A percentile compares a stretch with the other conserved stretches of the same genome.
These are phyloP conservation scores for Chelonus formosanus DNA, from an alignment of 2,888 invertebrate species.

Conservation along the genomic window DNA sequence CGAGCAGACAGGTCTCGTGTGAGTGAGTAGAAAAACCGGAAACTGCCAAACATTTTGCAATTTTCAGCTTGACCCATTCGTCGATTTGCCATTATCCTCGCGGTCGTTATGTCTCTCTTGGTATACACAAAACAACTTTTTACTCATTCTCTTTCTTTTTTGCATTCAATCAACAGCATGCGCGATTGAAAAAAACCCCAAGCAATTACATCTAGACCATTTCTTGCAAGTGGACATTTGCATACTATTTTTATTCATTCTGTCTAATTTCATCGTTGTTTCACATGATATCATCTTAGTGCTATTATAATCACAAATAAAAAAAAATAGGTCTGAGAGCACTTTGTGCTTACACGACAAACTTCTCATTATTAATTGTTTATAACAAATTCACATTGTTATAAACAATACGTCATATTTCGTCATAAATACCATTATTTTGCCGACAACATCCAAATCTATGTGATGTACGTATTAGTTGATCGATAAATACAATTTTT, in stretches of 20 bases:
- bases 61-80: slow-evolving; percentile 37
- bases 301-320: too few species aligned
- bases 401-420: too few species aligned
- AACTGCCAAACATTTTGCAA: slow-evolving; percentile 45
- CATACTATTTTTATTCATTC: slow-evolving; percentile 2
- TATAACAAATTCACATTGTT: too few species aligned
- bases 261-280: neutral
- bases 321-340: too few species aligned
- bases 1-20: slow-evolving; percentile 30
- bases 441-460: too few species aligned
- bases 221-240: slow-evolving; percentile 5
- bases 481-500: too few species aligned
- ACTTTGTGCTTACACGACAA: too few species aligned
- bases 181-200: neutral
- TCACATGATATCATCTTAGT: too few species aligned
- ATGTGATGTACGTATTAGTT: too few species aligned
- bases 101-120: slow-evolving; percentile 25
- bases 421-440: too few species aligned
- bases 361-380: too few species aligned
- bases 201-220: slow-evolving; percentile 4
- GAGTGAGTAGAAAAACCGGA: slow-evolving; percentile 39
- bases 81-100: slow-evolving; percentile 29
- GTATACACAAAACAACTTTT: slow-evolving; percentile 20
- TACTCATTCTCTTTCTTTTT: neutral
- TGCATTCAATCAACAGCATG: neutral